These are phyloP conservation scores for Maniola jurtina DNA, from an alignment of 1,140 invertebrate genomes.

Conservation along the genomic window DNA sequence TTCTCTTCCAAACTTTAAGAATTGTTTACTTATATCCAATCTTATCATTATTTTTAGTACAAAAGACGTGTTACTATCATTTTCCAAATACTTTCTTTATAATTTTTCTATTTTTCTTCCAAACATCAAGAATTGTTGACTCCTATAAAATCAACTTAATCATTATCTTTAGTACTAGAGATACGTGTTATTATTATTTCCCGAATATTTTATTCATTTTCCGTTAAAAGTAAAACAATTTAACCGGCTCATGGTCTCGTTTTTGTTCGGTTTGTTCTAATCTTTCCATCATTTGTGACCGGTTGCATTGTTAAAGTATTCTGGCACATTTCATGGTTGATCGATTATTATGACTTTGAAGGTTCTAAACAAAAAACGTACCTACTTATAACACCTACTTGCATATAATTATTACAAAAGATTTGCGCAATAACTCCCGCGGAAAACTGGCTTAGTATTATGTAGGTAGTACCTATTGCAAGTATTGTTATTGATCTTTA, in stretches of 20 bases:
- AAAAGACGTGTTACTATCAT: no score
- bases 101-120: no score
- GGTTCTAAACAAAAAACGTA: slow-evolving; percentile 4
- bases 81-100: no score
- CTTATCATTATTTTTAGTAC: no score
- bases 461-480: not conserved
- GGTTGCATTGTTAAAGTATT: slow-evolving; percentile 7
- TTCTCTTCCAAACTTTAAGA: no score
- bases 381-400: not conserved
- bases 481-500: no score
- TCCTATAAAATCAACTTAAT: no score
- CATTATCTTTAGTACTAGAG: not conserved
- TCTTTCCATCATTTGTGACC: slow-evolving; percentile 5
- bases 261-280: slow-evolving; percentile 2
- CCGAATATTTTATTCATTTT: not conserved
- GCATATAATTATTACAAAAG: not conserved
- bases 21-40: no score
- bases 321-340: slow-evolving; percentile 9
- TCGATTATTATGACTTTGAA: slow-evolving; percentile 1
- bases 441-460: not conserved
- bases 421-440: not conserved
- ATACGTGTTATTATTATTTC: not conserved
- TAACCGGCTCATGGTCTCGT: not conserved
- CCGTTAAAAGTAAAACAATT: not conserved
- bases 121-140: no score